Base-by-base conservation (phyloP, 2,797 vertebrate genomes). In the Leptoclinus maculatus region DNA sequence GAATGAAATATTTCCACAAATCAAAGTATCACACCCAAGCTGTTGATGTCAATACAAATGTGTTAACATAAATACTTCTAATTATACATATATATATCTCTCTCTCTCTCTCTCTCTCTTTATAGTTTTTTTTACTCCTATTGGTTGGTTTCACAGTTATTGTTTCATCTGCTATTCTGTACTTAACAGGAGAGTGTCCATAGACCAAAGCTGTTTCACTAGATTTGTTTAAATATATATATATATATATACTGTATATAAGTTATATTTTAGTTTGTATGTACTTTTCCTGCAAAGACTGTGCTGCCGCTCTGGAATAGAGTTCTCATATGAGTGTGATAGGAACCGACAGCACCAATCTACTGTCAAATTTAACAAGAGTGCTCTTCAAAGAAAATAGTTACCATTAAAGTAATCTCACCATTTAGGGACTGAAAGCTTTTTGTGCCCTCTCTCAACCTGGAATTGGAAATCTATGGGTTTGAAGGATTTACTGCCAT, bases 381-480 rank as follows among this genome's bases (percentile, higher is more conserved):
- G 84, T 88, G 87, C 83, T 89, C 82, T 78, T 92, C 83, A 74
- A 64, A 89, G 88, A 88, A 92, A 92, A 90, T 91, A 43, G 83
- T 75, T 71, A 27, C 81, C 71, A 91, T 93, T 90, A 92, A 87
- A 87, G 78, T 85, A 51, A 84, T 87, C 64, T 84, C 63, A 78
- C 77, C 86, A 67, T 85, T 91, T 83, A 73, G 38, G 29, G 54
- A 57, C 64, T 89, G 79, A 90, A 87, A 88, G 80, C 80, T 56
- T 85, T 88, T 86, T 84, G 83, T 86, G 64, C 79, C 78, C 66
- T 86, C 81, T 14, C 74, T 89, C 83, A 88, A 38, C 47, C 49
- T 81, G 80, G 64, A 90, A 91, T 82, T 80, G 86, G 58, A 82
- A 72, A 80, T 88, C 63, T 80, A 62, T 53, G 57, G 53, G 66